A percentile compares a stretch with the other conserved stretches of the same genome.
Conservation (phyloP, 2,888 invertebrate genomes). For the Sphaeridia pumilis region DNA sequence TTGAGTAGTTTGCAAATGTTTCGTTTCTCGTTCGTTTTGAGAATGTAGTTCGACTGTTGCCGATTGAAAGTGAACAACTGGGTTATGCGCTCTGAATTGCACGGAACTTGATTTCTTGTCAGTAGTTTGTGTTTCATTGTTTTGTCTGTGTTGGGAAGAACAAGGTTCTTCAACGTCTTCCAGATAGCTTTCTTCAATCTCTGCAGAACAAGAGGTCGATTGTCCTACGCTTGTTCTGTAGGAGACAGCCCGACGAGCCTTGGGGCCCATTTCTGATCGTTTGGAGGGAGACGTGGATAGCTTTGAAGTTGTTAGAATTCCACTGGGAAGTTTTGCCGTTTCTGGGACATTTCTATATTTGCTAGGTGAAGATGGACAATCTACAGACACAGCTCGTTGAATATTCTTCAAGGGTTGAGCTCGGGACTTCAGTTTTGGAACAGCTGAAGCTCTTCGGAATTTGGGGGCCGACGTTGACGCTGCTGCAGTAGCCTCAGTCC, state of each 20-base stretch:
- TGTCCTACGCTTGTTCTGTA: no score
- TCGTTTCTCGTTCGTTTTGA: neutral
- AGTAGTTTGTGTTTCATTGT: no score
- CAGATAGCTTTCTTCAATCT: no score
- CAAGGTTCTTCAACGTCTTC: no score
- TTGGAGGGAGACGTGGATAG: no score
- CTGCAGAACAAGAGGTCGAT: no score
- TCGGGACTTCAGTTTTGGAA: slow-evolving; percentile 25
- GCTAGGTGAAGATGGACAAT: slow-evolving; percentile 29
- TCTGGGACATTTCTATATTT: neutral
- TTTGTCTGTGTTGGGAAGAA: no score
- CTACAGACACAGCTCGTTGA: slow-evolving; percentile 32
- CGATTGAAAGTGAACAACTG: slow-evolving; percentile 11
- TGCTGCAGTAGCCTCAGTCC: neutral
- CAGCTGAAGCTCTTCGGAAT: slow-evolving; percentile 21
- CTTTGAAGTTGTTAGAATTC: slow-evolving; percentile 8
- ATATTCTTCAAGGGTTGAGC: slow-evolving; percentile 20
- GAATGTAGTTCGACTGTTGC: slow-evolving; percentile 11
- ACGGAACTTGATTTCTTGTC: no score
- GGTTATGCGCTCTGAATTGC: neutral
- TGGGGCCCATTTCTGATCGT: no score
- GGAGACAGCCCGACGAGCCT: no score
- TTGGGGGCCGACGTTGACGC: neutral
- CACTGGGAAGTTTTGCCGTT: neutral
- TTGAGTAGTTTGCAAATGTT: neutral